A percentile compares a stretch with the other conserved stretches of the same genome.
Evolutionary conservation across 2,888 invertebrate species (phyloP).

Genomic region (Tuberolachnus salignus): DNA sequence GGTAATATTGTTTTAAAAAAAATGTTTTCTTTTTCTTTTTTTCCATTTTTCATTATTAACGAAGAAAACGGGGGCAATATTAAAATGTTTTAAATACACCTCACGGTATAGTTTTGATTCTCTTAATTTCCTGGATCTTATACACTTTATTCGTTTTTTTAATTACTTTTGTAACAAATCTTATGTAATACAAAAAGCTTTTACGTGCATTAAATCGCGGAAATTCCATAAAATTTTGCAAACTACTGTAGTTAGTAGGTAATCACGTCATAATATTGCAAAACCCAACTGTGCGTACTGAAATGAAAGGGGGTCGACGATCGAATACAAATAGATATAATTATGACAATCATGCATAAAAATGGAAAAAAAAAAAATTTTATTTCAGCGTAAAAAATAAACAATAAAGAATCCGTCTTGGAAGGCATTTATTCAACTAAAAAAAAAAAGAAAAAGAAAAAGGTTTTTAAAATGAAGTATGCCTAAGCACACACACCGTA

Average conservation of each 20-base stretch:
- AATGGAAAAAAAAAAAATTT: too few species aligned
- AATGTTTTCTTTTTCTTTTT: too few species aligned
- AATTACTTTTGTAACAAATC: slow-evolving; percentile 20
- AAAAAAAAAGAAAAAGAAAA: slow-evolving; percentile 8
- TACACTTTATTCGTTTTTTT: slow-evolving; percentile 1
- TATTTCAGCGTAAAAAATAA: not conserved
- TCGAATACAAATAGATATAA: slow-evolving; percentile 28
- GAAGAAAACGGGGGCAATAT: not conserved
- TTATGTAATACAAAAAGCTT: not conserved
- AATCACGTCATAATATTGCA: slow-evolving; percentile 20
- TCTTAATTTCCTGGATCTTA: slow-evolving; percentile 14
- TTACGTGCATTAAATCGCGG: slow-evolving; percentile 1
- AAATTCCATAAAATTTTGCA: slow-evolving; percentile 3
- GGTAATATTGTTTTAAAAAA: too few species aligned
- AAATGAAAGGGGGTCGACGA: not conserved
- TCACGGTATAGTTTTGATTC: slow-evolving; percentile 9
- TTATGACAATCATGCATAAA: slow-evolving; percentile 35
- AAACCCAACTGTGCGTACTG: slow-evolving; percentile 30
- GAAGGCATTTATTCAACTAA: slow-evolving; percentile 3
- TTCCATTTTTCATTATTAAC: too few species aligned
- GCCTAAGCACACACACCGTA: too few species aligned
- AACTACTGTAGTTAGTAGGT: not conserved
- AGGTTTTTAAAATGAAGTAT: not conserved
- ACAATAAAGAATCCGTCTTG: not conserved
- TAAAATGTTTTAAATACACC: not conserved